Evolutionary conservation across 2,797 vertebrate genomes (phyloP), one percentile per base, ranked within the genome.

Genomic region (Orestias chungarensis): DNA sequence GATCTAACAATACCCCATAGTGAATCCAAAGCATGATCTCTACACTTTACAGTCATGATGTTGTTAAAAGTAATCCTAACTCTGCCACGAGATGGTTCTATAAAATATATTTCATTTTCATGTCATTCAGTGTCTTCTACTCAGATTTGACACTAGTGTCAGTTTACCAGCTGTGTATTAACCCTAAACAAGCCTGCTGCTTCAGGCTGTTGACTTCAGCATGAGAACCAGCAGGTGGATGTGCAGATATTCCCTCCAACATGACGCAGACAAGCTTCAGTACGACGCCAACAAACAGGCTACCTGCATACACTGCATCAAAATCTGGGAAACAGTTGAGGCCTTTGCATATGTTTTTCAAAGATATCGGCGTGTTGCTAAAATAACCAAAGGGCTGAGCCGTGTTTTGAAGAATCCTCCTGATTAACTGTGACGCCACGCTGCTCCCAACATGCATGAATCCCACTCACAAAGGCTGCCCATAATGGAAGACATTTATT

Each of bases 151-250:
- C 57, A 61, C 9, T 4, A 35, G 12, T 11, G 11, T 61, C 33
- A 38, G 33, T 61, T 61, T 35, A 61, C 44, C 71, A 66, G 46
- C 54, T 50, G 59, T 86, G 66, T 75, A 25, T 20, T 65, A 43
- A 75, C 61, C 55, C 50, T 42, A 74, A 70, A 83, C 46, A 69
- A 33, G 42, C 8, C 12, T 77, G 38, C 43, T 11, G 62, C 74
- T 49, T 69, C 47, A 52, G 67, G 54, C 38, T 18, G 59, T 76
- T 74, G 52, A 31, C n/a, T 49, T 72, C 61, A 43, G 27, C 44
- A 27, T 64, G 64, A 79, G 50, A 64, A 66, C n/a, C 29, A 66
- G 78, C 55, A 76, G 72, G 55, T 80, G 75, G 68, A 40, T 55
- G 44, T 65, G 29, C 11, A 11, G 42, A 71, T 12, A 3, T 43